These are phyloP conservation scores for Apotomis turbidana DNA, from an alignment of 2,888 invertebrate species.

Conservation along the genomic window DNA sequence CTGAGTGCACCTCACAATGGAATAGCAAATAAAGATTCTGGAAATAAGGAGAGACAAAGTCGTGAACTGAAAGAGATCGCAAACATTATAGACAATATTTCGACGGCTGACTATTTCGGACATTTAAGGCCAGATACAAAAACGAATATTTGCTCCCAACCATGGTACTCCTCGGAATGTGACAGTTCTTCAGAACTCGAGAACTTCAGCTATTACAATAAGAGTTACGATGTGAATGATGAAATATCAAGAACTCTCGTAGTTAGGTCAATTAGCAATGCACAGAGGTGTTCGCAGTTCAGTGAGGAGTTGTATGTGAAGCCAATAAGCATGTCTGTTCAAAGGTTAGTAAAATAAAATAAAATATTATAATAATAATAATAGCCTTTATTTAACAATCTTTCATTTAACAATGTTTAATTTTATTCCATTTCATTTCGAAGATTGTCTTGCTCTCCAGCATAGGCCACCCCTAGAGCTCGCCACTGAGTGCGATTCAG, in stretches of 20 bases:
- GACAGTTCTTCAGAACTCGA: constrained; percentile 71
- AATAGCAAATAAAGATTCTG: constrained; percentile 43
- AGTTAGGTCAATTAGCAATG: constrained; percentile 51
- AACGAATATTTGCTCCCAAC: constrained; percentile 56
- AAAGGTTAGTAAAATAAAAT: constrained; percentile 57
- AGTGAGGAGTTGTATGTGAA: constrained; percentile 52
- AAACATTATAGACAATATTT: constrained; percentile 66
- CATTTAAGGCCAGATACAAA: constrained; percentile 46
- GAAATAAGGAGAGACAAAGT: constrained; percentile 47
- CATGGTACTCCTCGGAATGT: constrained; percentile 64
- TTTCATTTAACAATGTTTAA: too few species aligned
- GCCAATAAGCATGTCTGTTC: constrained; percentile 61
- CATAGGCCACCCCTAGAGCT: too few species aligned
- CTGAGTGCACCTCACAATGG: constrained; percentile 48
- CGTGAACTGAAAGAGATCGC: constrained; percentile 57
- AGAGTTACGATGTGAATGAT: constrained; percentile 55
- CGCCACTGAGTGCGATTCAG: too few species aligned
- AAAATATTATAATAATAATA: too few species aligned
- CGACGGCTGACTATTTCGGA: constrained; percentile 67
- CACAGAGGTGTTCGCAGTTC: constrained; percentile 53
- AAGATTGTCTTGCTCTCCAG: too few species aligned
- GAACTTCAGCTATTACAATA: constrained; percentile 59
- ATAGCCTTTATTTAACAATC: too few species aligned
- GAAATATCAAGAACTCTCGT: constrained; percentile 61
- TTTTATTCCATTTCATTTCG: too few species aligned